A percentile compares a stretch with the other conserved stretches of the same genome.
Evolutionary conservation across 1,140 invertebrate species (phyloP).

Genomic region (Samia ricini): DNA sequence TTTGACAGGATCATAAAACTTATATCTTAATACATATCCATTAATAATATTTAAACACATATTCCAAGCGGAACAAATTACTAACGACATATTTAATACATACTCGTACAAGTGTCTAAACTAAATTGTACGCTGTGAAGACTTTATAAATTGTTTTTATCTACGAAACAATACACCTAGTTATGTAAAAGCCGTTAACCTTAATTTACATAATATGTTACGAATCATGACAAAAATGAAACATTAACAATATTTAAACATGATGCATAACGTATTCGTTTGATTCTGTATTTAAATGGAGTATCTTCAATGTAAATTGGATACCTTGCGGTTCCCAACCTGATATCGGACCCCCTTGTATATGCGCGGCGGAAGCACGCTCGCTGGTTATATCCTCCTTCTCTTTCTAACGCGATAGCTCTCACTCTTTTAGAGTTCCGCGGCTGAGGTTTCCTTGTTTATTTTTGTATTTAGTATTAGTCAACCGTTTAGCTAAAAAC

Average conservation of each 20-base stretch:
- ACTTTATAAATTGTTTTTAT: too few relatives aligned
- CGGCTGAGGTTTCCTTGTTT: neutral
- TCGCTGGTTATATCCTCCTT: slow-evolving; percentile 21
- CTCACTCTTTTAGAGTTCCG: neutral
- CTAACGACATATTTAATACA: too few relatives aligned
- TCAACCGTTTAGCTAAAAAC: neutral
- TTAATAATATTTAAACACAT: too few relatives aligned
- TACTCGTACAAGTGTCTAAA: too few relatives aligned
- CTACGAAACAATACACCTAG: too few relatives aligned
- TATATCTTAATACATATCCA: too few relatives aligned
- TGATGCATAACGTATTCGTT: neutral
- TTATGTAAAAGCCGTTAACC: too few relatives aligned
- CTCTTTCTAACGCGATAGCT: slow-evolving; percentile 18
- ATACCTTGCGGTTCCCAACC: neutral
- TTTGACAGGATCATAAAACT: too few relatives aligned
- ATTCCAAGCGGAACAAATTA: too few relatives aligned
- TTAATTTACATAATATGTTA: too few relatives aligned
- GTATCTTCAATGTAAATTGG: neutral
- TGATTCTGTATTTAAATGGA: neutral
- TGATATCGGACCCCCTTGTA: neutral
- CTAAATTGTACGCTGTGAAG: too few relatives aligned
- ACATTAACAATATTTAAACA: neutral
- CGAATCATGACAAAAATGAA: too few relatives aligned
- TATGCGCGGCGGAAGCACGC: slow-evolving; percentile 40
- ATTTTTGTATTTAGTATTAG: neutral